Evolutionary conservation across 2,888 invertebrate species (phyloP).

Genomic region (Ormyrus pomaceus): DNA sequence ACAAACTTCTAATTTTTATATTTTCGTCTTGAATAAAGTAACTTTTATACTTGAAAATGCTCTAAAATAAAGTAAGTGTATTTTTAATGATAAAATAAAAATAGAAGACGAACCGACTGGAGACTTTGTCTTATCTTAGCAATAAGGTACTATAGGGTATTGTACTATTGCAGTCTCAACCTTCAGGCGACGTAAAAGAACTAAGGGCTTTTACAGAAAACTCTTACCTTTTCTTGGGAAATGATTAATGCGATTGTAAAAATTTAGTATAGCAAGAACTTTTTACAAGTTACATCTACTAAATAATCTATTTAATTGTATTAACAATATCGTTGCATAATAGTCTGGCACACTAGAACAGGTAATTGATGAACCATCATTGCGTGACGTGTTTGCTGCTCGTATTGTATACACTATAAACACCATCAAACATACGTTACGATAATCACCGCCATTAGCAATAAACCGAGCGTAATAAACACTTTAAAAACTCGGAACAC

Average conservation of each 20-base stretch:
- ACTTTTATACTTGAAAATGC: too few relatives aligned
- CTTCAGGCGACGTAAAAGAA: not conserved
- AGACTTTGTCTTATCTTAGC: not conserved
- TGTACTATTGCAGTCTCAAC: not conserved
- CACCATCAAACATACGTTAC: too few relatives aligned
- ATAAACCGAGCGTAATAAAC: not conserved
- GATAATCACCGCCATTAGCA: too few relatives aligned
- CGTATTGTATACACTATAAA: too few relatives aligned
- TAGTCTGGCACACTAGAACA: too few relatives aligned
- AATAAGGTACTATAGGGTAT: not conserved
- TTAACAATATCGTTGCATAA: too few relatives aligned
- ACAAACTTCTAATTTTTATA: too few relatives aligned
- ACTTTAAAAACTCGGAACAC: not conserved
- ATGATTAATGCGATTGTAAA: not conserved
- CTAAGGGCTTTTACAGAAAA: conserved; percentile 2
- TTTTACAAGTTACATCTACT: not conserved
- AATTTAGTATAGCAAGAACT: not conserved
- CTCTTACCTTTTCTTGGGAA: not conserved
- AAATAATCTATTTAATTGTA: too few relatives aligned
- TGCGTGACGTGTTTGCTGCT: too few relatives aligned
- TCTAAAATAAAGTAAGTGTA: too few relatives aligned
- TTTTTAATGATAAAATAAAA: not conserved
- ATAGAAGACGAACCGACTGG: not conserved
- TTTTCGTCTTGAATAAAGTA: too few relatives aligned
- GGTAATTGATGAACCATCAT: too few relatives aligned